A percentile compares a stretch with the other conserved stretches of the same genome.
Conservation (phyloP, 2,113 vertebrate genomes). For the Perccottus glenii region DNA sequence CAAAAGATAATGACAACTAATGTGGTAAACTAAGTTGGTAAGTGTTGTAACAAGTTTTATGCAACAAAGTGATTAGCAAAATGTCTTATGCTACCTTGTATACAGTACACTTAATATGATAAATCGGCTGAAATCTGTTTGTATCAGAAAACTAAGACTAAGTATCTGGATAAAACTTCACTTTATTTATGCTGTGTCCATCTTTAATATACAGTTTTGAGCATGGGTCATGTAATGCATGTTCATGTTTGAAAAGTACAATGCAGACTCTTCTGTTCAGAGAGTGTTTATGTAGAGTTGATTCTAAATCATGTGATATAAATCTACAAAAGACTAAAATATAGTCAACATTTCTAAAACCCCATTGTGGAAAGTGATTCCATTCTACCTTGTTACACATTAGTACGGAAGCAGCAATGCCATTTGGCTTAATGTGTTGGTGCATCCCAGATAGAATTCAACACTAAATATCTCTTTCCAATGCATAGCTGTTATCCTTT, state of each 20-base stretch:
- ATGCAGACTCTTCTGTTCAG: too few species aligned
- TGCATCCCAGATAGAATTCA: neutral
- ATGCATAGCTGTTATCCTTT: neutral
- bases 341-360: neutral
- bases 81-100: neutral
- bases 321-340: too few species aligned
- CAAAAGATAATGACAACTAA: too few species aligned
- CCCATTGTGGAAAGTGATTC: neutral
- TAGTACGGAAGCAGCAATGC: neutral
- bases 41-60: neutral
- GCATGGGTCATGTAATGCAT: too few species aligned
- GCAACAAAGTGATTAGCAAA: neutral
- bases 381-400: constrained; percentile 1
- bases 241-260: too few species aligned
- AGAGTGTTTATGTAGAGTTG: too few species aligned
- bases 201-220: too few species aligned
- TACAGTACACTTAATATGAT: neutral
- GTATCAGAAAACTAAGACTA: too few species aligned
- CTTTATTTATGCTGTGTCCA: too few species aligned
- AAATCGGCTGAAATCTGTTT: neutral
- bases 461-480: constrained; percentile 4
- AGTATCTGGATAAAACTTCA: too few species aligned
- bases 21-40: neutral
- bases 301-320: too few species aligned
- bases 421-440: constrained; percentile 9